Evolutionary conservation across 2,797 vertebrate species (phyloP), one percentile per base, ranked within the genome.

Genomic region (Micromesistius poutassou): DNA sequence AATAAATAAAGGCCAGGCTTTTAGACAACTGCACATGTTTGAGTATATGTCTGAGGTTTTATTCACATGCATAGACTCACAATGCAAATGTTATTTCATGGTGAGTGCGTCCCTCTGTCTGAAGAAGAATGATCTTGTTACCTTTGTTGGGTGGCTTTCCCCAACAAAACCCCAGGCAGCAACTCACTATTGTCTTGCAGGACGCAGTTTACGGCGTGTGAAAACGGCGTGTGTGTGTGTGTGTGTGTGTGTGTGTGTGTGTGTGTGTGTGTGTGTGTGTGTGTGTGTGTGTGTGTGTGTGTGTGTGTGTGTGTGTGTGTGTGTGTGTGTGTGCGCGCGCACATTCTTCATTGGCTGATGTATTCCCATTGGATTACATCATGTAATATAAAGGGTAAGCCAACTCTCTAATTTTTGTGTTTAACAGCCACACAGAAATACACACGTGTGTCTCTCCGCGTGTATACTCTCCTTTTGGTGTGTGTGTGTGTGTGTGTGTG

Each of bases 231-330:
- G n/a, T 66, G 7, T 66, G 50, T 7, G 22, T 62, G 50, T n/a
- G 46, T 68, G 62, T 28, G 62, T 66, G 62, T 66, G 62, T 66
- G 62, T 66, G n/a, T 66, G 7, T 66, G 50, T 7, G 22, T 62
- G 50, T n/a, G 46, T 62, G 50, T 62, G 50, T n/a, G 50, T 62
- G 50, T 62, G 50, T 62, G 50, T 62, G 50, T 62, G 50, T 62
- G 19, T 55, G 19, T 55, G 50, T n/a, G 2, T n/a, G 50, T 62
- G 50, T 1, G 0, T 55, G 19, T 55, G 50, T 22, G 50, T 22
- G 19, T 22, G 50, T 62, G 55, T 62, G 55, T 62, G 5, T 62
- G 55, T 62, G 5, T 7, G n/a, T 62, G 55, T 1, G 0, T 22
- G 19, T 22, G 50, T 62, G 55, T 62, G 55, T 62, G 5, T 62